phyloP scores from a whole-genome alignment of 92 coral and sea anemone genomes.

The Zoanthus solanderi region DNA sequence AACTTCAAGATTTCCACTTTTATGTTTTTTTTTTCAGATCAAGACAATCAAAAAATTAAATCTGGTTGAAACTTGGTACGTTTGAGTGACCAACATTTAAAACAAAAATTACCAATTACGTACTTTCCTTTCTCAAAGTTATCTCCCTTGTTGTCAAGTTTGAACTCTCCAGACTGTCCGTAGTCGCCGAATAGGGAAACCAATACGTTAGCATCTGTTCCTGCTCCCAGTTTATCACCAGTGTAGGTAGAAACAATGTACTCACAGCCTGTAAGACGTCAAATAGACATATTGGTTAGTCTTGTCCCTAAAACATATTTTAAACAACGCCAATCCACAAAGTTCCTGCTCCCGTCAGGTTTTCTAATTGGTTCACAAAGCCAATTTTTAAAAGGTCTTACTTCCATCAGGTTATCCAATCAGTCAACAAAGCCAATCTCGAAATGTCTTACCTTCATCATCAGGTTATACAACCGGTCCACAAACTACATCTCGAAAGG shows the following conservation, averaged over 20 bases:
- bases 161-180: slow-evolving; percentile 28
- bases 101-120: background rate
- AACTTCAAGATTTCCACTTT: too few species aligned
- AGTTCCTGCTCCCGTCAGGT: too few species aligned
- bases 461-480: too few species aligned
- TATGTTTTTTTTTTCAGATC: background rate
- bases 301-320: background rate
- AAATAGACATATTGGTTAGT: background rate
- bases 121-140: slow-evolving; percentile 41
- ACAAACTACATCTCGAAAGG: too few species aligned
- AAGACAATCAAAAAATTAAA: background rate
- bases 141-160: slow-evolving; percentile 27
- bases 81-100: background rate
- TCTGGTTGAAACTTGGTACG: background rate
- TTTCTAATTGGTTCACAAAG: too few species aligned
- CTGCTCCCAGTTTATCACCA: slow-evolving; percentile 31
- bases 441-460: too few species aligned
- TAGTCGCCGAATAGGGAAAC: slow-evolving; percentile 23
- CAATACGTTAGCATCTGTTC: slow-evolving; percentile 31
- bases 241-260: slow-evolving; percentile 37
- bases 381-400: too few species aligned
- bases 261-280: slow-evolving; percentile 17
- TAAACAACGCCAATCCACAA: too few species aligned
- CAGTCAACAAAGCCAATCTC: too few species aligned
- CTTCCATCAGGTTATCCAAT: too few species aligned